Evolutionary conservation across 2,888 invertebrate genomes (phyloP), one percentile per base, ranked within the genome.

Genomic region (Dilophus febrilis): DNA sequence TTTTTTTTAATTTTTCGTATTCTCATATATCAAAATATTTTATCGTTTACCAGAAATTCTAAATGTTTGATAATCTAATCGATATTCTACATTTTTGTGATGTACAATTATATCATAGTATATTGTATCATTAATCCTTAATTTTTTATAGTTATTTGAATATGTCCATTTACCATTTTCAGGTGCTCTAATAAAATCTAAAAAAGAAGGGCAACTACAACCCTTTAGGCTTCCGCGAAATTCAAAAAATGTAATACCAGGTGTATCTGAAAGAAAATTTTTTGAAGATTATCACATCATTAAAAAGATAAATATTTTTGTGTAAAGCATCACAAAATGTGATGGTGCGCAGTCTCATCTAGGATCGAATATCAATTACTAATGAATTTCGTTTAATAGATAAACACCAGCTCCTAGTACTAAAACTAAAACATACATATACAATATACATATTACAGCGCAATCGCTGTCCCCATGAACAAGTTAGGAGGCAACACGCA

Each of bases 41-140:
- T 32, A 13, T 16, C 11, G 30, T n/a, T 39, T 49, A 72, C 73
- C 67, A 44, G 62, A 64, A 0, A 75, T 71, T 13, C 58, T 64
- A 62, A 70, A 70, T 43, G 64, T 60, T 36, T 72, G 71, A 50
- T 74, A 66, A 43, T 77, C 68, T 47, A 74, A 70, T 27, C 74
- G 64, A 52, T 79, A 80, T 1, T 81, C 81, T 26, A 78, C 55
- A 0, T 77, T 76, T 45, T 75, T 66, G 50, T 75, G 74, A 46
- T 78, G 70, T 1, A 79, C 78, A 49, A 77, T 79, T 1, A 78
- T 70, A 82, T 83, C 83, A 54, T 75, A 83, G 54, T 83, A 76
- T 16, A 84, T 60, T 6, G 66, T 68, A 52, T 84, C 83, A 1
- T 78, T 80, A 3, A 52, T 26, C 18, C 30, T 35, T 12, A 40